These are phyloP conservation scores for Alca torda DNA, from an alignment of 2,797 vertebrate genomes.

Conservation along the genomic window DNA sequence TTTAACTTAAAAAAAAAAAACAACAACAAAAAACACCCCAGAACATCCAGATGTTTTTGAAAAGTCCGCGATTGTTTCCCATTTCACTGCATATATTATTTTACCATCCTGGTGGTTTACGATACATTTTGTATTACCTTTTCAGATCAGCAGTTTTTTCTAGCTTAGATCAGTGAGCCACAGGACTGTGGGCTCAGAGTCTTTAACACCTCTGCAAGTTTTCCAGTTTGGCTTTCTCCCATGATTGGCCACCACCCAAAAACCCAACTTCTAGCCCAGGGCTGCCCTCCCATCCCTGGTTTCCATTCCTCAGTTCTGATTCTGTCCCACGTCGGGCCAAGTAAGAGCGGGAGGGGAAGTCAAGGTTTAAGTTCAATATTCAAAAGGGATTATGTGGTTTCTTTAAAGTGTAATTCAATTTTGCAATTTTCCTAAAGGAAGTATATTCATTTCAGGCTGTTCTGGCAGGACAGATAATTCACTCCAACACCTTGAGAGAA, in stretches of 20 bases:
- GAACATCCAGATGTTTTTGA: not conserved
- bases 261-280: not conserved
- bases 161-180: not conserved
- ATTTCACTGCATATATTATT: not conserved
- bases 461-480: slow-evolving; percentile 16
- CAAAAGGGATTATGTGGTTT: not conserved
- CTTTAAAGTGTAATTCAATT: slow-evolving; percentile 37
- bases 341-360: not conserved
- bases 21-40: not conserved
- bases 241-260: not conserved
- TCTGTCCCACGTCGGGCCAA: not conserved
- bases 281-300: not conserved
- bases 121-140: not conserved
- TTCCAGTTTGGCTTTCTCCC: slow-evolving; percentile 1
- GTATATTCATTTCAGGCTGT: not conserved
- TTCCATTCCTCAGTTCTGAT: not conserved
- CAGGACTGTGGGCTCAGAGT: not conserved
- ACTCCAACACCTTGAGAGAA: not conserved
- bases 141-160: not conserved
- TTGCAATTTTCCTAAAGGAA: not conserved
- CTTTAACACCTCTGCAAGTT: slow-evolving; percentile 12
- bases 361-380: not conserved
- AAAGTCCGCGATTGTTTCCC: not conserved
- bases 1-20: not conserved
- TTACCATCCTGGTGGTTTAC: not conserved